These are phyloP conservation scores for Argynnis bischoffii DNA, from an alignment of 2,888 invertebrate species.

Conservation along the genomic window DNA sequence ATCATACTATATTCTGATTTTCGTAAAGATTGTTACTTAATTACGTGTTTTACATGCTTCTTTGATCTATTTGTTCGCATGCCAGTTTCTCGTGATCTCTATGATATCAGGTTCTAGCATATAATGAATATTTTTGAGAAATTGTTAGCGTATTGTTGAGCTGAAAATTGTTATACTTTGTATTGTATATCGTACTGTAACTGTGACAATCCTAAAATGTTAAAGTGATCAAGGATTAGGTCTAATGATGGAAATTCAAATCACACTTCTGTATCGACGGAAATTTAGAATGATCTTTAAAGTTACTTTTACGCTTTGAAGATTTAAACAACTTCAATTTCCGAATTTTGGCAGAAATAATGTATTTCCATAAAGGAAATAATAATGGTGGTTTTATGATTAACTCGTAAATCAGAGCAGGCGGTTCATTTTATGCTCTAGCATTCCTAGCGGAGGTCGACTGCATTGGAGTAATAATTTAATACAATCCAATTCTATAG, in stretches of 20 bases:
- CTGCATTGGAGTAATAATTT: conserved; percentile 40
- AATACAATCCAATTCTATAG: conserved; percentile 18
- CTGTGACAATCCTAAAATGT: too few relatives aligned
- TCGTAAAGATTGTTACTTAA: conserved; percentile 15
- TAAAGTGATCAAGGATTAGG: too few relatives aligned
- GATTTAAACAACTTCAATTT: neutral
- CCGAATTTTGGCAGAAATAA: neutral
- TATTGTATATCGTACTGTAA: too few relatives aligned
- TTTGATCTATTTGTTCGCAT: neutral
- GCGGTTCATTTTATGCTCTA: conserved; percentile 56
- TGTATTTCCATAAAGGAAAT: conserved; percentile 9
- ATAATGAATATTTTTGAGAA: too few relatives aligned
- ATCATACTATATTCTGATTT: neutral
- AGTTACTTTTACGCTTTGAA: too few relatives aligned
- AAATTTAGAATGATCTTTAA: too few relatives aligned
- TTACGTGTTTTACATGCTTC: conserved; percentile 1
- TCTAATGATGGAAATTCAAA: too few relatives aligned
- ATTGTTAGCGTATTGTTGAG: too few relatives aligned
- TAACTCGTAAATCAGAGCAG: conserved; percentile 48
- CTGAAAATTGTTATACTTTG: too few relatives aligned
- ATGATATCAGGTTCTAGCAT: too few relatives aligned
- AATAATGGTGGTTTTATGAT: conserved; percentile 34
- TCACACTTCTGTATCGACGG: too few relatives aligned
- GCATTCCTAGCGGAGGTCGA: conserved; percentile 55
- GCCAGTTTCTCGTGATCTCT: too few relatives aligned